Percentiles rank a stretch among this genome's conserved stretches.
Evolutionary conservation across 2,113 vertebrate genomes (phyloP).

Genomic region (Fregetta grallaria): DNA sequence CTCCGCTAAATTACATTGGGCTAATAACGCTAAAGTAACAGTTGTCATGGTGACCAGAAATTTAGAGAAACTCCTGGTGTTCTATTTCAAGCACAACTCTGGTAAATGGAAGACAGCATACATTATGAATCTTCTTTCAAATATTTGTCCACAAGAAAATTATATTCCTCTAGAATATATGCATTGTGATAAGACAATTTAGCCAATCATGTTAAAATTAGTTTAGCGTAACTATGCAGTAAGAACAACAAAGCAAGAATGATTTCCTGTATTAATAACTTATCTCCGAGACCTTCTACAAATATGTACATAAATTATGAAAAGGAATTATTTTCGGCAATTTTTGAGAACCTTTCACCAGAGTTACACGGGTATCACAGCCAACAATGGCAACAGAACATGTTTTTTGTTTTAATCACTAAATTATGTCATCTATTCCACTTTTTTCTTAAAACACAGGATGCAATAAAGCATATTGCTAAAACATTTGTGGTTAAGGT

Average conservation of each 20-base stretch:
- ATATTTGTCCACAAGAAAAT: neutral
- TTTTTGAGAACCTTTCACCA: neutral
- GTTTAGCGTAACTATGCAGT: neutral
- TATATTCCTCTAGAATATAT: neutral
- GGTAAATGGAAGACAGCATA: neutral
- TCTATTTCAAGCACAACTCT: slow-evolving; percentile 54
- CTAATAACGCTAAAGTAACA: slow-evolving; percentile 65
- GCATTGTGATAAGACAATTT: neutral
- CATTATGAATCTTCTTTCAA: neutral
- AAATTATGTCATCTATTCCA: neutral
- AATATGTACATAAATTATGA: neutral
- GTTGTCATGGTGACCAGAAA: slow-evolving; percentile 74
- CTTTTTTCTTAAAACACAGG: neutral
- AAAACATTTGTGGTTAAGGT: neutral
- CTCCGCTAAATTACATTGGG: slow-evolving; percentile 46
- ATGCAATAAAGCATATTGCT: neutral
- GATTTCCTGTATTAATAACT: neutral
- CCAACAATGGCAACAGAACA: neutral
- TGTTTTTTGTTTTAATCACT: neutral
- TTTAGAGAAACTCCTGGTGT: slow-evolving; percentile 61
- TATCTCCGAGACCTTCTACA: neutral
- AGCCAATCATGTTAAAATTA: neutral
- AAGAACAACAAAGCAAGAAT: neutral
- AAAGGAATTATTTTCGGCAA: neutral
- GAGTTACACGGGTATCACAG: neutral